These are phyloP conservation scores for Orthosia gracilis DNA, from an alignment of 2,888 invertebrate genomes.

Conservation along the genomic window DNA sequence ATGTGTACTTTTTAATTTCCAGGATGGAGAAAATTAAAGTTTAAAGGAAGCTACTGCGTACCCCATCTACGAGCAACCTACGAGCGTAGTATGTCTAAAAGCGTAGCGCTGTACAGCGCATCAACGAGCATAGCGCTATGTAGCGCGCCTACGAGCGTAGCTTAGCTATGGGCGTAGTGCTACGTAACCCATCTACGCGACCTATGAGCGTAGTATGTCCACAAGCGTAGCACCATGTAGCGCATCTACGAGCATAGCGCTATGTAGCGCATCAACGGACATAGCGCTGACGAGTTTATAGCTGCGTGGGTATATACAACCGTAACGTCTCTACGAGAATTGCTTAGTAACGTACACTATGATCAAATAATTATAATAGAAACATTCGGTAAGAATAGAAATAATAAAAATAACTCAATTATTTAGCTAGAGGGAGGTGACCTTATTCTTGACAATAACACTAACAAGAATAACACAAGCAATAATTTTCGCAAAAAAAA, in stretches of 20 bases:
- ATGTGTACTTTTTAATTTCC: no score
- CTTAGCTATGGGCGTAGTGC: slow-evolving; percentile 5
- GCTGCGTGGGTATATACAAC: neutral
- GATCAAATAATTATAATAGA: no score
- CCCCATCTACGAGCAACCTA: neutral
- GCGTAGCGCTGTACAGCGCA: neutral
- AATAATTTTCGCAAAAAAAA: neutral
- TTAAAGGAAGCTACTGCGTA: slow-evolving; percentile 9
- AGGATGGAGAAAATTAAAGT: neutral
- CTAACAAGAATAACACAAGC: neutral
- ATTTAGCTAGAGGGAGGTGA: neutral
- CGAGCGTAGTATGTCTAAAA: neutral
- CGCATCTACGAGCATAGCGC: neutral
- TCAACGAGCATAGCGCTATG: neutral
- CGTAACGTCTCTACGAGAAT: neutral
- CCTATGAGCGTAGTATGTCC: neutral
- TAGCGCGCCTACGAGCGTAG: no score
- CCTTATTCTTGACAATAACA: neutral
- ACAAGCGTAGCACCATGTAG: neutral
- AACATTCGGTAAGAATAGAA: neutral
- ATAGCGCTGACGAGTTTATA: neutral
- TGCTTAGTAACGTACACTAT: no score
- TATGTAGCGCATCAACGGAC: neutral
- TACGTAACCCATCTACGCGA: neutral
- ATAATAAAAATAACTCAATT: neutral